A percentile compares a stretch with the other conserved stretches of the same genome.
Conservation (phyloP, 2,797 vertebrate genomes). For the Neosilurus hyrtlii region DNA sequence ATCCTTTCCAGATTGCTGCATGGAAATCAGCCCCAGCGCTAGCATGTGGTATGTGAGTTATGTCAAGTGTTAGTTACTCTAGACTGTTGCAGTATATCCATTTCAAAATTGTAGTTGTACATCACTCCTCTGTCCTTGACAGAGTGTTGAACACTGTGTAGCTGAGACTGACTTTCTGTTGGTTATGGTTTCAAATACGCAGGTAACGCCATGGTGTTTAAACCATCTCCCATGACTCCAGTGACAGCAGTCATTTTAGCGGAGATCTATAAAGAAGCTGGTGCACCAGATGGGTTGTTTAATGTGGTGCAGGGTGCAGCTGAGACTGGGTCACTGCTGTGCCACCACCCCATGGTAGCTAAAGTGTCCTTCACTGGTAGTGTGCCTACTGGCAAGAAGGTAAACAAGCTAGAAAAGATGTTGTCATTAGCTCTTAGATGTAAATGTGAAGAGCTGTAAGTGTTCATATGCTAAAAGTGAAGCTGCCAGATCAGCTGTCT, state of each 20-base stretch:
- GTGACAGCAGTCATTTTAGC: conserved; percentile 84
- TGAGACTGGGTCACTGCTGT: conserved; percentile 87
- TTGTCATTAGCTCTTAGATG: no score
- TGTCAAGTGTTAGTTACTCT: neutral
- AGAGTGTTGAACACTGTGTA: neutral
- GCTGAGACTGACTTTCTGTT: neutral
- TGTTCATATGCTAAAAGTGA: no score
- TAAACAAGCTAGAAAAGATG: conserved; percentile 54
- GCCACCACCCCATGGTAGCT: conserved; percentile 85
- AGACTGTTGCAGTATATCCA: neutral
- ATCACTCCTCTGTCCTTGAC: neutral
- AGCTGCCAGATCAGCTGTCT: no score
- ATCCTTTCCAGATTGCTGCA: conserved; percentile 87
- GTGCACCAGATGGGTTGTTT: conserved; percentile 88
- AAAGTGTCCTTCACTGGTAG: conserved; percentile 98
- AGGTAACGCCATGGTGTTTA: conserved; percentile 96
- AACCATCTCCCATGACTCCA: conserved; percentile 92
- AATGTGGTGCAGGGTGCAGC: conserved; percentile 92
- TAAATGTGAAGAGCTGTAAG: no score
- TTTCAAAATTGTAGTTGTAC: neutral
- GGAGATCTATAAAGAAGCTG: conserved; percentile 89
- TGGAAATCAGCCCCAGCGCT: conserved; percentile 92
- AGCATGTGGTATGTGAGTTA: conserved; percentile 81
- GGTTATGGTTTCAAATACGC: neutral
- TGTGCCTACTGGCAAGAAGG: conserved; percentile 92